Evolutionary conservation across 2,797 vertebrate genomes (phyloP).

Genomic region (Cyprinodon diabolis): DNA sequence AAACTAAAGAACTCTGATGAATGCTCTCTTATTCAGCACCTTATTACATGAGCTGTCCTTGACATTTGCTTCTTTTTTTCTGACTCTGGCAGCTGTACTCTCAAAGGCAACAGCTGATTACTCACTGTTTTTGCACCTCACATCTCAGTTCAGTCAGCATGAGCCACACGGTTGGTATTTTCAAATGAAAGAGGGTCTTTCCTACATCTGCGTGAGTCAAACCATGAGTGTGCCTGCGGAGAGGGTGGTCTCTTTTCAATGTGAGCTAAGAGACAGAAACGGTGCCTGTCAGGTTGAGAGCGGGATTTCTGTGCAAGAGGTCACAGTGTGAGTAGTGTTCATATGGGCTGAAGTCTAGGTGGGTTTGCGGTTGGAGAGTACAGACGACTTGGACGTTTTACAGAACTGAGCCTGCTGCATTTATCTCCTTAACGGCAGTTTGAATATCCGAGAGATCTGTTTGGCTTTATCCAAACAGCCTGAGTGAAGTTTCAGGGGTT

Average conservation of each 20-base stretch:
- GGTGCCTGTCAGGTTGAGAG: slow-evolving; percentile 51
- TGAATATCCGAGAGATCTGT: slow-evolving; percentile 34
- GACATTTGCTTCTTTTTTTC: slow-evolving; percentile 36
- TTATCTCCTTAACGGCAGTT: slow-evolving; percentile 39
- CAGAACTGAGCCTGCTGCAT: slow-evolving; percentile 11
- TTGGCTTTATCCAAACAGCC: slow-evolving; percentile 46
- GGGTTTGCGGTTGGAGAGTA: slow-evolving; percentile 34
- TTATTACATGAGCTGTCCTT: slow-evolving; percentile 18
- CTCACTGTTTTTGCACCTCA: slow-evolving; percentile 51
- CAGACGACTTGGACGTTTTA: slow-evolving; percentile 30
- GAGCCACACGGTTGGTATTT: slow-evolving; percentile 73
- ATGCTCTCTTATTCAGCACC: slow-evolving; percentile 21
- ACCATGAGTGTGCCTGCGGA: slow-evolving; percentile 69
- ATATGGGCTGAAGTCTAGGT: slow-evolving; percentile 24
- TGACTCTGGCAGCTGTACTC: slow-evolving; percentile 7
- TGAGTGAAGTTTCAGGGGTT: slow-evolving; percentile 31
- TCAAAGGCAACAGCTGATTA: slow-evolving; percentile 41
- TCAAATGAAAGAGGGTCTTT: slow-evolving; percentile 65
- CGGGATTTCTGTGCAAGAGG: slow-evolving; percentile 39
- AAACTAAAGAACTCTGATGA: slow-evolving; percentile 12
- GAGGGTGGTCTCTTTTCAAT: slow-evolving; percentile 68
- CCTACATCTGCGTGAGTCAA: slow-evolving; percentile 68
- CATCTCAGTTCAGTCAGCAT: slow-evolving; percentile 35
- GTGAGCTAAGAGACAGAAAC: slow-evolving; percentile 50
- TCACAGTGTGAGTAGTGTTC: slow-evolving; percentile 62